Base-by-base conservation (phyloP, 2,113 vertebrate genomes). In the Pelvicachromis taeniatus region DNA sequence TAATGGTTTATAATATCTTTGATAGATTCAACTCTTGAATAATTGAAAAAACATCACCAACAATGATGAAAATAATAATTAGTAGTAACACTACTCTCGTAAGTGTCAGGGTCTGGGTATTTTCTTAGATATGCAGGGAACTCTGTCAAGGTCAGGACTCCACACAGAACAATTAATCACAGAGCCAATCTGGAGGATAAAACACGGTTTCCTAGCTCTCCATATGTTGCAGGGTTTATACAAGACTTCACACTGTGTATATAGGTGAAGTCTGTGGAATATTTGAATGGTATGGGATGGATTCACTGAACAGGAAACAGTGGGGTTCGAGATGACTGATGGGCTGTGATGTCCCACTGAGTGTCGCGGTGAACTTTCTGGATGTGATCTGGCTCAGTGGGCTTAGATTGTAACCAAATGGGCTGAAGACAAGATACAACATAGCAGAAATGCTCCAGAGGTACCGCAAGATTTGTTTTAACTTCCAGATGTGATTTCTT, bases 271-370 rank as follows among this genome's bases (percentile, higher is more conserved):
- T 50, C 78, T 61, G 85, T 19, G 35, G 73, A 83, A 31, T 55
- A 11, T 84, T 80, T 78, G 81, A 85, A 80, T 75, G 83, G 38
- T 82, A 88, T 85, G 78, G 87, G 88, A 90, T 61, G 79, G 86
- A 91, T 85, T 82, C 86, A 81, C 54, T 70, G 78, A 85, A 88
- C 61, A 65, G 90, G 86, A 91, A 90, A 85, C 90, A 77, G 90
- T 88, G 61, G 85, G 92, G 78, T 75, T 87, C 61, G 14, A 81
- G 68, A 90, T 95, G 94, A 94, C 82, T 84, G 94, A 96, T 94
- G 87, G 90, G 81, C 85, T 85, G 87, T 48, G 89, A 80, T 86
- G 63, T 85, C 92, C 89, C 83, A 55, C 89, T 80, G 88, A 78
- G 94, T 83, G 87, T 88, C 88, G 88, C 58, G 38, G 87, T 83